phyloP scores from a whole-genome alignment of 2,797 vertebrate genomes.

The Hoplostethus atlanticus region DNA sequence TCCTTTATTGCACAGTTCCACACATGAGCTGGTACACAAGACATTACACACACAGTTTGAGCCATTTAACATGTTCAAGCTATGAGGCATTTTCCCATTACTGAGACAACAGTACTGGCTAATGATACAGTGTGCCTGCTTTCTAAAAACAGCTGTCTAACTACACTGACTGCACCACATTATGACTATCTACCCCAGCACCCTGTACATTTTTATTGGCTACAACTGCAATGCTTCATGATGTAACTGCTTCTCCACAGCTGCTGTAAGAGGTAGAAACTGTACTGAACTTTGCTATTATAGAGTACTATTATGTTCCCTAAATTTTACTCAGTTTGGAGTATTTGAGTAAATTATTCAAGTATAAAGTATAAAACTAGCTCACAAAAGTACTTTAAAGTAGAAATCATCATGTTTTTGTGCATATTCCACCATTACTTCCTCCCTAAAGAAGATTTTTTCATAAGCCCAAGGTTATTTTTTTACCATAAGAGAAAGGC shows the following conservation, averaged over 20 bases:
- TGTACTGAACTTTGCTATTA: too few relatives aligned
- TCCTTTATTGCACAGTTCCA: not conserved
- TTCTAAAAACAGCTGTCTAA: constrained; percentile 33
- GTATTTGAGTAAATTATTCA: too few relatives aligned
- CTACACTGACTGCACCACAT: constrained; percentile 31
- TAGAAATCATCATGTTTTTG: too few relatives aligned
- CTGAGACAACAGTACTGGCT: constrained; percentile 11
- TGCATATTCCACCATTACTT: too few relatives aligned
- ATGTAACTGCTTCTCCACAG: constrained; percentile 7
- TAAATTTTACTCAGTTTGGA: too few relatives aligned
- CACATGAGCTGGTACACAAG: not conserved
- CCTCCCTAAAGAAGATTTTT: too few relatives aligned
- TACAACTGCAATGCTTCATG: not conserved
- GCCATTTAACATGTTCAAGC: constrained; percentile 8
- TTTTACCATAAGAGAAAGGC: too few relatives aligned
- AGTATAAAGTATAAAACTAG: too few relatives aligned
- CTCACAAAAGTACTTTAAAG: too few relatives aligned
- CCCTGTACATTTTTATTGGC: constrained; percentile 4
- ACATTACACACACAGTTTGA: constrained; percentile 12
- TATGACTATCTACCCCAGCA: constrained; percentile 24
- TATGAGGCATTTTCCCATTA: constrained; percentile 2
- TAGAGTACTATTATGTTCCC: too few relatives aligned
- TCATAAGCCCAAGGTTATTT: too few relatives aligned
- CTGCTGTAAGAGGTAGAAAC: constrained; percentile 3
- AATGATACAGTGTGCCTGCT: constrained; percentile 15